Conservation (phyloP, 2,888 invertebrate species). For the Iselma pallidipennis region DNA sequence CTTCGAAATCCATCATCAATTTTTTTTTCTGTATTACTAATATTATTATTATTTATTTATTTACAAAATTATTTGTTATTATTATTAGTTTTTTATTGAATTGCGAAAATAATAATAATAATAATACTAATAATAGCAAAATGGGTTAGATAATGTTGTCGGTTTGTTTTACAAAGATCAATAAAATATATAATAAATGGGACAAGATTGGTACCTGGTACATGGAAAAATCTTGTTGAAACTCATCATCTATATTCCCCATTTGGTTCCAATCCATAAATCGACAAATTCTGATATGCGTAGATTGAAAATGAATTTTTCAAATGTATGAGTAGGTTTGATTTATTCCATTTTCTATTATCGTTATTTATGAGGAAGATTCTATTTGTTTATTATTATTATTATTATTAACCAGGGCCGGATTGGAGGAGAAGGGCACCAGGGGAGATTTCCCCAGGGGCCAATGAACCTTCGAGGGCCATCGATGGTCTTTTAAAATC, state of each 20-base stretch:
- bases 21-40: neutral
- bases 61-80: too few relatives aligned
- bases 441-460: too few relatives aligned
- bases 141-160: neutral
- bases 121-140: neutral
- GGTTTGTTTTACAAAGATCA: neutral
- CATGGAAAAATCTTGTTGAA: neutral
- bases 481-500: too few relatives aligned
- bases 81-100: neutral
- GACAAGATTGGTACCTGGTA: neutral
- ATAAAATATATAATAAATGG: neutral
- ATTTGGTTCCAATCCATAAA: too few relatives aligned
- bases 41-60: too few relatives aligned
- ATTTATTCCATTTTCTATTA: neutral
- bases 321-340: neutral
- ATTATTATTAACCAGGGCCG: too few relatives aligned
- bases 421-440: too few relatives aligned
- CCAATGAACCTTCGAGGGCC: too few relatives aligned
- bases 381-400: neutral
- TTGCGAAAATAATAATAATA: neutral
- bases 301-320: too few relatives aligned
- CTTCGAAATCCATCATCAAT: slow-evolving; percentile 1
- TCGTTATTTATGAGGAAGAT: neutral
- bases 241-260: neutral
- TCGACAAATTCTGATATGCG: neutral